Percentiles rank a stretch among this genome's conserved stretches.
phyloP scores from a whole-genome alignment of 2,797 vertebrate species.

The Pseudocheirus occidentalis region DNA sequence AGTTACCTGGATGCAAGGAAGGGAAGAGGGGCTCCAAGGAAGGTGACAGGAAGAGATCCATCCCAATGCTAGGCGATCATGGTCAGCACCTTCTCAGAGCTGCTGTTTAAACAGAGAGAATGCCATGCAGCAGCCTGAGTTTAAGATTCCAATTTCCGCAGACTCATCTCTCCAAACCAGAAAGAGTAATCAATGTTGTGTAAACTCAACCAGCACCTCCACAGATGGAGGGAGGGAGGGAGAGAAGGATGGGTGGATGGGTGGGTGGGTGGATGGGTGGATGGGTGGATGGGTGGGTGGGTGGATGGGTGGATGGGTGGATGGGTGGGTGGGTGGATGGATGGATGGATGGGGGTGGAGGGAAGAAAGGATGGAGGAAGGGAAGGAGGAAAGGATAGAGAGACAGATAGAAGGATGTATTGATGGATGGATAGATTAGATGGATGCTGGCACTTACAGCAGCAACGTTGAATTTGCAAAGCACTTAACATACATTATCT shows the following conservation, averaged over 20 bases:
- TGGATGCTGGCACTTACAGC: not conserved
- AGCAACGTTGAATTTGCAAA: not conserved
- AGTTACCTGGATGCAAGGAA: too few relatives aligned
- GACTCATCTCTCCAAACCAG: not conserved
- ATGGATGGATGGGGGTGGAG: too few relatives aligned
- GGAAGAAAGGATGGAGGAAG: too few relatives aligned
- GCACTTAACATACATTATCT: not conserved
- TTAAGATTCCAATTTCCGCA: not conserved
- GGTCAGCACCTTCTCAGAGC: not conserved
- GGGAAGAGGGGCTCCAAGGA: not conserved
- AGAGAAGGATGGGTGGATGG: too few relatives aligned
- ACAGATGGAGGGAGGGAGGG: not conserved
- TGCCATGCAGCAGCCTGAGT: not conserved
- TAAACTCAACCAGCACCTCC: not conserved
- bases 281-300: too few relatives aligned
- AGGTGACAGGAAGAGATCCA: too few relatives aligned
- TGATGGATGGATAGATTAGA: not conserved
- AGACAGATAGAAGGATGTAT: not conserved
- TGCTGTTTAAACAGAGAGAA: not conserved
- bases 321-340: too few relatives aligned
- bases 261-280: rapidly evolving
- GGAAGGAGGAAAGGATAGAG: not conserved
- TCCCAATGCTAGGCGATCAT: not conserved
- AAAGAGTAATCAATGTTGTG: not conserved
- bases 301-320: rapidly evolving